Evolutionary conservation across 2,113 vertebrate genomes (phyloP), one percentile per base, ranked within the genome.

Genomic region (Chroicocephalus ridibundus): DNA sequence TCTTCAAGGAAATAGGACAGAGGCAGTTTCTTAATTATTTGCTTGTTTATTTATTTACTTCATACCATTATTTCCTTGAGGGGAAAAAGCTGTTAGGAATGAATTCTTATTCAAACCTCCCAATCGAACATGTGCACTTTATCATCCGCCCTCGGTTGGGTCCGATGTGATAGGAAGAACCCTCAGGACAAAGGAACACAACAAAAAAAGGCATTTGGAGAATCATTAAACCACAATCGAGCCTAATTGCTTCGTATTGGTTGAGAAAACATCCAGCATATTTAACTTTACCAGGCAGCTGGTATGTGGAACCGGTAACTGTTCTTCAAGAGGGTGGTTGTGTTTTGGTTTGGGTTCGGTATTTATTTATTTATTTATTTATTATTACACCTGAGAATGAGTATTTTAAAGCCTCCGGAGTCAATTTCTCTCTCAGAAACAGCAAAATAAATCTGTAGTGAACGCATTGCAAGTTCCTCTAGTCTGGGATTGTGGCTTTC

Each of bases 201-300:
- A 95, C 47, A 93, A 87, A 97, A 82, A 89, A 96, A 90, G 49
- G 62, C 81, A 54, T 94, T 93, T 95, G 70, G 87, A 93, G 77
- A 96, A 93, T 91, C 70, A 90, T 96, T 96, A 97, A 96, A 84
- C 87, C 81, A 69, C 82, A 87, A 71, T 85, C 40, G 40, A 87
- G 65, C 66, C 52, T 91, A 84, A 91, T 94, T 91, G 81, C 66
- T 95, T 71, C 5, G 2, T 16, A 60, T 71, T 82, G 77, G 55
- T 71, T 62, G 52, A 86, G 85, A 89, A 97, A 84, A 87, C 46
- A 42, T 68, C 70, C 81, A 76, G 32, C 12, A 34, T 58, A 62
- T 51, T 92, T 80, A 76, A 92, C 74, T 87, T 64, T 29, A 68
- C 42, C 68, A 52, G 70, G 29, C 51, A 89, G 89, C 57, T 91